Base-by-base conservation (phyloP, 2,888 invertebrate genomes). In the Chrysodeixis includens region DNA sequence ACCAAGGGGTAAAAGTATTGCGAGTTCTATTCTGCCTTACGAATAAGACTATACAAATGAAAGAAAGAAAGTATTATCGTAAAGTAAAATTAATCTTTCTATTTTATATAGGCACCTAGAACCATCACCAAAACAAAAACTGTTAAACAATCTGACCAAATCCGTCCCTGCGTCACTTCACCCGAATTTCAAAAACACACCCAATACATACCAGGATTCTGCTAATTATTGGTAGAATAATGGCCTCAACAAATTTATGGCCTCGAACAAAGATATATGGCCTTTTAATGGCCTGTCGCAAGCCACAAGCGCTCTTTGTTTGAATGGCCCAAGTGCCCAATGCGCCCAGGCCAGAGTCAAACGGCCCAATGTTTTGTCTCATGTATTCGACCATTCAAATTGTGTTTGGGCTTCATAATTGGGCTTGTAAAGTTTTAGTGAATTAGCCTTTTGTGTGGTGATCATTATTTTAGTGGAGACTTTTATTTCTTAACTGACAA, bases 141-240 rank as follows among this genome's bases (percentile, higher is more conserved):
- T 26, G 6, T 26, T 26, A 26, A 4, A 5, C 6, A n/a, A 40
- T 4, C n/a, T n/a, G 20, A 16, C 55, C 14, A 57, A 73, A 30
- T 79, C n/a, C 79, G 44, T 51, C 79, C 71, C 79, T 69, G 78
- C 10, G n/a, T n/a, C 61, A 78, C 71, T 74, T 71, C 66, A 72
- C 12, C 63, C 62, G 73, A 79, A 76, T 66, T 55, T 61, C 62
- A 76, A 79, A 80, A 79, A 79, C 71, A 69, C 71, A 76, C 53
- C 66, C 72, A 78, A 81, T 83, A 83, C 81, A n/a, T n/a, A 76
- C 85, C 82, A 83, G 83, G 77, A 86, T 83, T 84, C 85, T 69
- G 86, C 90, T 90, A 91, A 91, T 91, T 90, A 90, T 88, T 84
- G 80, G 64, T 70, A 84, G 84, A 85, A 88, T 87, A 90, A 88